Percentiles rank a stretch among this genome's conserved stretches.
These are phyloP conservation scores for Acanthurus lineatus DNA, from an alignment of 2,797 vertebrate genomes.

Conservation along the genomic window DNA sequence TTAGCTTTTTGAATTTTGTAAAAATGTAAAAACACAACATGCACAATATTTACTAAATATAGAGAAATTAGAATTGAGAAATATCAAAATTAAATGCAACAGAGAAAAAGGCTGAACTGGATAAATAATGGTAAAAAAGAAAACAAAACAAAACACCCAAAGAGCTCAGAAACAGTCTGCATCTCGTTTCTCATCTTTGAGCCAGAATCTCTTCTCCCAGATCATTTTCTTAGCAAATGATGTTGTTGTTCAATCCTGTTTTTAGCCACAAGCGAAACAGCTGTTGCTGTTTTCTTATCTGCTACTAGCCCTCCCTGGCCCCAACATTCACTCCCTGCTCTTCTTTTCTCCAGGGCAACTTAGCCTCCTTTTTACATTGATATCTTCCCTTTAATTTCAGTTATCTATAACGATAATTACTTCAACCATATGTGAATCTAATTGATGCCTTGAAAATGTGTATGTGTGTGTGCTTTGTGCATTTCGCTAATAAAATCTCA, in stretches of 20 bases:
- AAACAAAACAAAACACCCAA: background rate
- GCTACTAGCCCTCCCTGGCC: slow-evolving; percentile 78
- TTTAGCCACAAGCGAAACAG: slow-evolving; percentile 88
- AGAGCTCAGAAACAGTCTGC: slow-evolving; percentile 29
- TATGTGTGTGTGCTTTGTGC: slow-evolving; percentile 78
- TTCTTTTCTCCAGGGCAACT: slow-evolving; percentile 76
- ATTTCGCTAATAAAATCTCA: slow-evolving; percentile 77
- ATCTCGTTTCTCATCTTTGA: slow-evolving; percentile 72
- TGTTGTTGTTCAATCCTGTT: slow-evolving; percentile 83
- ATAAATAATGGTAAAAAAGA: slow-evolving; percentile 2
- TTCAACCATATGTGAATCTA: slow-evolving; percentile 83
- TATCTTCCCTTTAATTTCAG: slow-evolving; percentile 74
- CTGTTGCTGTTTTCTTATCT: slow-evolving; percentile 88
- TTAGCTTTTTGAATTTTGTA: background rate
- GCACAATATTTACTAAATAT: background rate
- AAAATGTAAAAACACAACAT: slow-evolving; percentile 20
- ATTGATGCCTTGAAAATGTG: slow-evolving; percentile 80
- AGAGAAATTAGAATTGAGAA: background rate
- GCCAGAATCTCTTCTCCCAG: slow-evolving; percentile 73
- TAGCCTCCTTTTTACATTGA: slow-evolving; percentile 68
- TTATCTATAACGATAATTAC: slow-evolving; percentile 84
- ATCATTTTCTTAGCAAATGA: slow-evolving; percentile 83
- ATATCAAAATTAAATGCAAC: background rate
- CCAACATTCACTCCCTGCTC: slow-evolving; percentile 69
- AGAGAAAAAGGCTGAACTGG: slow-evolving; percentile 10